Base-by-base conservation (phyloP, 2,797 vertebrate species). In the Xyrichtys novacula region DNA sequence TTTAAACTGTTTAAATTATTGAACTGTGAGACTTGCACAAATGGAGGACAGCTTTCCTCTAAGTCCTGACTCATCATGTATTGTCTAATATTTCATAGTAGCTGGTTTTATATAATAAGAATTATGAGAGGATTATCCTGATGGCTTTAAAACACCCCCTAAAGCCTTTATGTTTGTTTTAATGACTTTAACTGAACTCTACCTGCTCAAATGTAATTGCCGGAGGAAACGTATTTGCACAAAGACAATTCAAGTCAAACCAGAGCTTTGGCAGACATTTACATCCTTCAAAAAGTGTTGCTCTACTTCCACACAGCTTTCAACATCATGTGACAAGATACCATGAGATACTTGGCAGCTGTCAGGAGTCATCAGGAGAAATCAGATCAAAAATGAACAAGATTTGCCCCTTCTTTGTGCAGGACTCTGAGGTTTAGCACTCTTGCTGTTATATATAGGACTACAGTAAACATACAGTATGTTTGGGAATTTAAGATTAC, bases 381-480 rank as follows among this genome's bases (percentile, higher is more conserved):
- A 44, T 68, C 71, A 54, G 77, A 81, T 80, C 40, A 74, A 85
- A 81, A 88, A 88, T 86, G 83, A 90, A 90, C 87, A 76, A 85
- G 85, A 85, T 85, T 52, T 64, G 70, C 31, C 5, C 47, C 10
- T 40, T 40, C 38, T 56, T 63, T 22, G 70, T 55, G 79, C 80
- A 86, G 77, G 84, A 86, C 57, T 76, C 44, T 61, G 48, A 66
- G 76, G 53, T 77, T 86, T 76, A 60, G 59, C 56, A 56, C 20
- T 46, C 55, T 76, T 65, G 3, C 44, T 31, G 44, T 54, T 65
- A 80, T 76, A 32, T 39, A 61, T 32, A 39, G 32, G 46, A 55
- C 42, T 6, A 4, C 53, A 39, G 49, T 46, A 42, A 15, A 43
- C 65, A 62, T 65, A 46, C 11, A 14, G 7, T 71, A 43, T 42